Percentiles rank a stretch among this genome's conserved stretches.
Conservation (phyloP, 2,797 vertebrate species). For the Macroramphosus scolopax region DNA sequence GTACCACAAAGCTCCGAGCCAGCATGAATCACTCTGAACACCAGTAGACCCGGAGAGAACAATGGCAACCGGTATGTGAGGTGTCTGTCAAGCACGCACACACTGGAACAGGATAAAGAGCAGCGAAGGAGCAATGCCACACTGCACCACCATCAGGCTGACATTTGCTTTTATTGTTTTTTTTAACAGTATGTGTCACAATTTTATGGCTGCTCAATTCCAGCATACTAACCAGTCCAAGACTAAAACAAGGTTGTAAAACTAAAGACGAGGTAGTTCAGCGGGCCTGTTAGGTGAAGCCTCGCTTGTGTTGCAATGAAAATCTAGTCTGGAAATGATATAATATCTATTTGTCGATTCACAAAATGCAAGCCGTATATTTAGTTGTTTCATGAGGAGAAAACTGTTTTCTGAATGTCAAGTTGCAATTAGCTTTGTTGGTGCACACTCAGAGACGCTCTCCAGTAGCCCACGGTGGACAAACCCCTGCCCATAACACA, state of each 20-base stretch:
- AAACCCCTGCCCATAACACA: slow-evolving; percentile 57
- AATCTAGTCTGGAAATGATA: background rate
- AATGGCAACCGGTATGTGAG: slow-evolving; percentile 74
- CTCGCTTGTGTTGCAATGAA: background rate
- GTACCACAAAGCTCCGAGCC: slow-evolving; percentile 61
- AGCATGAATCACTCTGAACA: slow-evolving; percentile 71
- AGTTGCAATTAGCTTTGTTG: slow-evolving; percentile 10
- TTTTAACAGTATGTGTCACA: slow-evolving; percentile 18
- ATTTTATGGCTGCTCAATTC: slow-evolving; percentile 2
- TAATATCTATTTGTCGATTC: too few relatives aligned
- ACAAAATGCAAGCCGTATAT: too few relatives aligned
- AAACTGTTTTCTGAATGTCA: background rate
- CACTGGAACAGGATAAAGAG: slow-evolving; percentile 59
- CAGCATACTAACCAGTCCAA: background rate
- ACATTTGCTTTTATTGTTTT: slow-evolving; percentile 25
- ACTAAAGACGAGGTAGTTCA: background rate
- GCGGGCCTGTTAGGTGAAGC: background rate
- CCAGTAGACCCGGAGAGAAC: slow-evolving; percentile 68
- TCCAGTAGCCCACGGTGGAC: slow-evolving; percentile 50
- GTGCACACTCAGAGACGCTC: slow-evolving; percentile 41
- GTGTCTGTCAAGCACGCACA: slow-evolving; percentile 64
- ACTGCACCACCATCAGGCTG: slow-evolving; percentile 37
- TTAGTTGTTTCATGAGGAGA: slow-evolving; percentile 7
- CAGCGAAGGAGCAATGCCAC: slow-evolving; percentile 42
- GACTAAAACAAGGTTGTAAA: background rate